Base-by-base conservation (phyloP, 2,113 vertebrate genomes). In the Sterna hirundo region DNA sequence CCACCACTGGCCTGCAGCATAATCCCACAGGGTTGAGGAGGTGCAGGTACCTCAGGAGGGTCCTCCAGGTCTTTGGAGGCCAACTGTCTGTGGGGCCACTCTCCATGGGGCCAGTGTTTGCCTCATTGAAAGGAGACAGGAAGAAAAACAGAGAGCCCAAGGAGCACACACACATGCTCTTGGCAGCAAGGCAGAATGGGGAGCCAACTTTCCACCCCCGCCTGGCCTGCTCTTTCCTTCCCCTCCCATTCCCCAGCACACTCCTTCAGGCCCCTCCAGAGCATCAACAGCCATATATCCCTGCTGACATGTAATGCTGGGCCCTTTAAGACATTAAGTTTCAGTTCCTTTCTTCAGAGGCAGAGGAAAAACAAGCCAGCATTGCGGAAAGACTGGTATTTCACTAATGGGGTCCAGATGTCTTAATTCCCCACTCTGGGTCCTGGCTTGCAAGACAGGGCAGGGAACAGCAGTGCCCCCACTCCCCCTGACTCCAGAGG, bases 341-440 rank as follows among this genome's bases (percentile, higher is more conserved):
- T 90, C 93, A 82, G 77, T 82, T 97, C 93, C 61, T 96, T 85
- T 95, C 92, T 96, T 95, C 91, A 79, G 86, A 79, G 44, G 81
- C 91, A 85, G 57, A 86, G 75, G 70, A 68, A 96, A 96, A 92
- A 94, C 92, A 93, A 97, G 76, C 70, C 80, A 93, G 83, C 30
- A 7, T 93, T 97, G 96, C 25, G 27, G 96, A 94, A 93, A 93
- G 94, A 71, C 88, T 96, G 94, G 96, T 97, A 97, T 96, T 94
- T 97, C 86, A 82, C 94, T 97, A 97, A 97, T 97, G 93, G 88
- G 94, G 91, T 96, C 97, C 97, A 97, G 97, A 97, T 97, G 97
- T 96, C 92, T 86, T 69, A 74, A 49, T 69, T 93, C 78, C 3
- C 0, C 81, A 90, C 89, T 68, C 65, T 26, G 42, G 51, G 76